Base-by-base conservation (phyloP, 2,113 vertebrate genomes). In the Myrmecobius fasciatus region DNA sequence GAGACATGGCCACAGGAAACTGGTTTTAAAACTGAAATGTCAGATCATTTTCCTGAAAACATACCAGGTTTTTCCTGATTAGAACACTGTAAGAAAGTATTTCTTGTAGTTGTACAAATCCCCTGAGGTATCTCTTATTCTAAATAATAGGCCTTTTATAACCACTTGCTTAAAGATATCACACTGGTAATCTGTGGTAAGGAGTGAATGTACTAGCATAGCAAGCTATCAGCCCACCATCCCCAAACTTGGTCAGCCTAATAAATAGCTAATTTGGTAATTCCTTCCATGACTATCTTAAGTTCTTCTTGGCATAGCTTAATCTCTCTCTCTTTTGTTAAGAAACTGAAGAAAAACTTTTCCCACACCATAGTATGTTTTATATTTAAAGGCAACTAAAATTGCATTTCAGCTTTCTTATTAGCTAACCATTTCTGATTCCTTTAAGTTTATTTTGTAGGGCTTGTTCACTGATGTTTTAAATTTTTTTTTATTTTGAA, bases 111-210 rank as follows among this genome's bases (percentile, higher is more conserved):
- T 91, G 93, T 96, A 92, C 91, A 96, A 93, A 94, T 89, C 26
- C 47, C 60, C 25, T 94, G 49, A 93, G 93, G 20, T 83, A 36
- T 93, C 47, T 91, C 52, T 94, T 60, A 93, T 88, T 91, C 22
- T 11, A 89, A 91, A 97, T 96, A 96, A 94, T 75, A 49, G 92
- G 26, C 52, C 91, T 91, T 49, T 93, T 53, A 95, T 94, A 96
- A 96, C 22, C 20, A 94, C 94, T 83, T 95, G 93, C 89, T 95
- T 92, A 93, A 95, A 92, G 90, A 94, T 83, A 20, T 5, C 95
- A 52, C 90, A 92, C 90, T 96, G 92, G 28, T 75, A 96, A 47
- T 96, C 88, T 93, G 67, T 51, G 48, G 67, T 26, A 92, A 94
- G 91, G 47, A 95, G 95, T 43, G 67, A 83, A 8, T 7, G n/a